phyloP scores from a whole-genome alignment of 2,113 vertebrate species.

The Trogon surrucura region DNA sequence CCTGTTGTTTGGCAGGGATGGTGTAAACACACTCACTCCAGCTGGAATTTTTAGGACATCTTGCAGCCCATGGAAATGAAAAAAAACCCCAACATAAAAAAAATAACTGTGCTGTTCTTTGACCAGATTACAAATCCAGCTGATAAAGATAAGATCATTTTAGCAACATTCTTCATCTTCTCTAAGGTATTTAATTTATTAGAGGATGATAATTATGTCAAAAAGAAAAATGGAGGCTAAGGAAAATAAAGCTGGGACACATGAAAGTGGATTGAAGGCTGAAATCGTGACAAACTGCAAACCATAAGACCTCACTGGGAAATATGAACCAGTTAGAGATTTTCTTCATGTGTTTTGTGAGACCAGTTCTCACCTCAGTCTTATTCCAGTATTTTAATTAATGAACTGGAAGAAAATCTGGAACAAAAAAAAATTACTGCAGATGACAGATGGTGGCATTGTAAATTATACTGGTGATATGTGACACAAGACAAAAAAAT shows the following conservation, averaged over 20 bases:
- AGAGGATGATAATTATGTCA: background rate
- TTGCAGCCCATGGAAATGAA: background rate
- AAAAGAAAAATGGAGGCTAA: background rate
- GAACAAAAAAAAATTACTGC: background rate
- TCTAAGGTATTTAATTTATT: background rate
- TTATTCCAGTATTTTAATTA: background rate
- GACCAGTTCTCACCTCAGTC: background rate
- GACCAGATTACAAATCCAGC: background rate
- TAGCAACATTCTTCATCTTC: background rate
- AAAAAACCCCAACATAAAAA: background rate
- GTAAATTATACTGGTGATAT: background rate
- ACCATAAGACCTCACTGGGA: background rate
- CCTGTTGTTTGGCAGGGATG: background rate
- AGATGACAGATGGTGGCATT: background rate
- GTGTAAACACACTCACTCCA: background rate
- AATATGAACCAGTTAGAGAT: background rate
- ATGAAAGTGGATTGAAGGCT: background rate
- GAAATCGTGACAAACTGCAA: background rate
- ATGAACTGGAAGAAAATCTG: background rate
- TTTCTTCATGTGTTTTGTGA: background rate
- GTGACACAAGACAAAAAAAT: background rate
- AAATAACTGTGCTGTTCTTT: background rate
- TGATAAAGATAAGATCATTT: background rate
- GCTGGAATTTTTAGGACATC: background rate
- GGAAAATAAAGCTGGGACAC: background rate